phyloP scores from a whole-genome alignment of 2,113 vertebrate species.

The Cygnus buccinator region DNA sequence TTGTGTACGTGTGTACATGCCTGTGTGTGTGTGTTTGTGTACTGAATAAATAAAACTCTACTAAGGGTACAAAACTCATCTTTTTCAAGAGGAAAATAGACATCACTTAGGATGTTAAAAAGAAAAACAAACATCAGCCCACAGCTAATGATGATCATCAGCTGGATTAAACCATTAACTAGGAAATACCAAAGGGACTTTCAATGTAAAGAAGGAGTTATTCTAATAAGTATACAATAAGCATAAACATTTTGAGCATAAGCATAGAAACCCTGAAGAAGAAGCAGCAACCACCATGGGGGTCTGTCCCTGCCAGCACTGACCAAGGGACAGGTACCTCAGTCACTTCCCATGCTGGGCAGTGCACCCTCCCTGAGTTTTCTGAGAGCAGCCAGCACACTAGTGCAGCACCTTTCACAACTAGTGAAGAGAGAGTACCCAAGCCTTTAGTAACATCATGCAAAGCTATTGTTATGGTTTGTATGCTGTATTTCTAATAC shows the following conservation, averaged over 20 bases:
- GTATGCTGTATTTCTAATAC: neutral
- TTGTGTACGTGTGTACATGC: neutral
- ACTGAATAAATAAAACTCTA: neutral
- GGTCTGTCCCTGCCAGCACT: neutral
- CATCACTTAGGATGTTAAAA: too few species aligned
- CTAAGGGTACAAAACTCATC: neutral
- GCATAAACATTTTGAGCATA: neutral
- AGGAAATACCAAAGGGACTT: neutral
- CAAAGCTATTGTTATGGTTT: neutral
- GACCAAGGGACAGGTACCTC: neutral
- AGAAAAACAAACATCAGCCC: neutral
- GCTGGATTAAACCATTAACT: neutral
- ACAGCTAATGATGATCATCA: neutral
- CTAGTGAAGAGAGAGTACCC: neutral
- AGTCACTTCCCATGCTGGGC: neutral
- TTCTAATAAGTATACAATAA: neutral
- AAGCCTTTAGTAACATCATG: neutral
- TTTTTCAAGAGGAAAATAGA: neutral
- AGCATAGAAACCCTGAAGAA: neutral
- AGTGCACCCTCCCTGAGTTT: neutral
- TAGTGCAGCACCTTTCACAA: too few species aligned
- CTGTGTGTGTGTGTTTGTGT: neutral
- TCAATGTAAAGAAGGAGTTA: neutral
- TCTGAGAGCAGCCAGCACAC: too few species aligned
- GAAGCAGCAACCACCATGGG: rapidly evolving